Conservation (phyloP, 2,888 invertebrate genomes). For the Halictus quadricinctus region DNA sequence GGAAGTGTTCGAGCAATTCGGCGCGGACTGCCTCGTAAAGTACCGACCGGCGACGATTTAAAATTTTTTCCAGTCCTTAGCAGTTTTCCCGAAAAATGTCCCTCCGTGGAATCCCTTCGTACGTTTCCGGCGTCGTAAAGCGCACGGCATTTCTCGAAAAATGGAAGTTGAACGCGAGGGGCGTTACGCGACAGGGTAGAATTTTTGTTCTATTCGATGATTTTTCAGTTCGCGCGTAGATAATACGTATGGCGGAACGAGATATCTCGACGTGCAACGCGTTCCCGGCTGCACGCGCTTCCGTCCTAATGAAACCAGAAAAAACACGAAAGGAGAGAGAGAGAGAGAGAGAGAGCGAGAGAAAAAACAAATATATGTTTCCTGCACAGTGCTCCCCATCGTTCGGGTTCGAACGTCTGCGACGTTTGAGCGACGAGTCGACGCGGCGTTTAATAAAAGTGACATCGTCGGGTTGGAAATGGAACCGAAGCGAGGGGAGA, state of each 20-base stretch:
- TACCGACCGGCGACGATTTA: background rate
- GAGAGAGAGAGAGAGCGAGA: too few species aligned
- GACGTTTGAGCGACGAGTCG: conserved; percentile 40
- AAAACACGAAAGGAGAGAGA: too few species aligned
- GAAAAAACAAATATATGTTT: conserved; percentile 23
- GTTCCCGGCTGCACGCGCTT: background rate
- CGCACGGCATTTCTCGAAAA: background rate
- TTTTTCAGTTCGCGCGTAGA: background rate
- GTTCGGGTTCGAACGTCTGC: conserved; percentile 29
- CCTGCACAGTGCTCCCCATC: conserved; percentile 7
- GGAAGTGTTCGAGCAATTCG: conserved; percentile 1
- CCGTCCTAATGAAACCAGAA: conserved; percentile 35
- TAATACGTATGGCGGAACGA: background rate
- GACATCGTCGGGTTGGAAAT: conserved; percentile 40
- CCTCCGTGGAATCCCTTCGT: background rate
- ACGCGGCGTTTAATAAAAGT: conserved; percentile 54
- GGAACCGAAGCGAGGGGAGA: conserved; percentile 25
- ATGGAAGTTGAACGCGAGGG: background rate
- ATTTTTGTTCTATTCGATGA: background rate
- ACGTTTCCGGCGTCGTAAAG: background rate
- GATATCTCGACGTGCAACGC: background rate
- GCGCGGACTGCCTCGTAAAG: conserved; percentile 3
- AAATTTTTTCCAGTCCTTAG: conserved; percentile 9
- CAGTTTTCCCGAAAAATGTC: conserved; percentile 13
- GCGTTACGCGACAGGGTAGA: background rate